Percentiles rank a stretch among this genome's conserved stretches.
Conservation (phyloP, 2,797 vertebrate species). For the Channa striata region DNA sequence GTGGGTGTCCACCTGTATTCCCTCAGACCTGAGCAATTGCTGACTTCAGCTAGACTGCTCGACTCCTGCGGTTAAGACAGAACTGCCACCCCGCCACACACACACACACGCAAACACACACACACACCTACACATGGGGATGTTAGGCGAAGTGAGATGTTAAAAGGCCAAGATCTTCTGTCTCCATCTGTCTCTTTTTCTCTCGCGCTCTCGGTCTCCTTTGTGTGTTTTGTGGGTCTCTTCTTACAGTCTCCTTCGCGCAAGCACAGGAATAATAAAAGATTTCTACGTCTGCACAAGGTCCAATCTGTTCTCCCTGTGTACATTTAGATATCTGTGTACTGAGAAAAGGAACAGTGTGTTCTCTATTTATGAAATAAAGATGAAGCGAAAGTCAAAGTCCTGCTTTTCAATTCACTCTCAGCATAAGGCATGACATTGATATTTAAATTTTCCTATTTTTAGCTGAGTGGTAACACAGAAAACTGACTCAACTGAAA, state of each 20-base stretch:
- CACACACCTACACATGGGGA: not conserved
- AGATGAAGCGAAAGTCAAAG: constrained; percentile 24
- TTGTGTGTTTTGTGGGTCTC: constrained; percentile 12
- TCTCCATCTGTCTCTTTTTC: constrained; percentile 21
- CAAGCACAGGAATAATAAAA: constrained; percentile 8
- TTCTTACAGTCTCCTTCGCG: constrained; percentile 6
- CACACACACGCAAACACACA: constrained; percentile 9
- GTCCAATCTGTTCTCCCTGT: constrained; percentile 6
- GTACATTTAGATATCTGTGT: constrained; percentile 8
- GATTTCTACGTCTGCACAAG: constrained; percentile 7
- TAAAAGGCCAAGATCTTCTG: constrained; percentile 42
- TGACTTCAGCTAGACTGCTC: constrained; percentile 65
- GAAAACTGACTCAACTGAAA: not conserved
- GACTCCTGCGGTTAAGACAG: constrained; percentile 63
- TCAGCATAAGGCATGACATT: not conserved
- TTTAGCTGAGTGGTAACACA: constrained; percentile 5
- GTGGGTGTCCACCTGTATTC: constrained; percentile 49
- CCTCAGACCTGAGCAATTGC: constrained; percentile 56
- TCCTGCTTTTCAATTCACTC: constrained; percentile 10
- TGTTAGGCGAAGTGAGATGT: constrained; percentile 22
- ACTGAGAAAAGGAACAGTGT: not conserved
- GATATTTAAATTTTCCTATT: constrained; percentile 15
- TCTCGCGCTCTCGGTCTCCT: constrained; percentile 21
- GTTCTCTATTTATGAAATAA: constrained; percentile 17
- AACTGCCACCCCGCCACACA: constrained; percentile 17